A percentile compares a stretch with the other conserved stretches of the same genome.
Evolutionary conservation across 2,797 vertebrate genomes (phyloP).

Genomic region (Acipenser ruthenus): DNA sequence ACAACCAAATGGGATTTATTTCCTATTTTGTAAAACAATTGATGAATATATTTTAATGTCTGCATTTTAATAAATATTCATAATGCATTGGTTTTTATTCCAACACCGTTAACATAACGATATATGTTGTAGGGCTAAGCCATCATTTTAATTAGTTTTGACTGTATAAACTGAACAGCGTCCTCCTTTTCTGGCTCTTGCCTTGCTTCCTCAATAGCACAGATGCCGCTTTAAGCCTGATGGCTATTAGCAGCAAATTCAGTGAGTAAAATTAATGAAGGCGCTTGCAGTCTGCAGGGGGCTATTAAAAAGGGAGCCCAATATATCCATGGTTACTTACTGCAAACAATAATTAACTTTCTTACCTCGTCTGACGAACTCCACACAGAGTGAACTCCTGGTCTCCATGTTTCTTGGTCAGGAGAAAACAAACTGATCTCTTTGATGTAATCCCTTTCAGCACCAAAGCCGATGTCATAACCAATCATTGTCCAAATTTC

Average conservation of each 20-base stretch:
- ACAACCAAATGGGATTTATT: no score
- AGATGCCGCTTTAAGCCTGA: conserved; percentile 67
- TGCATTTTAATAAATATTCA: no score
- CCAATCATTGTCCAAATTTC: no score
- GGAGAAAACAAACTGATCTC: no score
- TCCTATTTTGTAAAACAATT: no score
- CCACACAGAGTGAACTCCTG: neutral
- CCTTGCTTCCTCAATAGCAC: conserved; percentile 51
- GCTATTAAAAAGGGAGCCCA: conserved; percentile 64
- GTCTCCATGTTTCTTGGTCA: no score
- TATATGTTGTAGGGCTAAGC: conserved; percentile 22
- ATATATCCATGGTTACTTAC: conserved; percentile 62
- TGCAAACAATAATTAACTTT: conserved; percentile 70
- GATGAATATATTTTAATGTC: no score
- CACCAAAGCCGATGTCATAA: no score
- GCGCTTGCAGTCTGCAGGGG: conserved; percentile 25
- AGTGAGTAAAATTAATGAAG: conserved; percentile 72
- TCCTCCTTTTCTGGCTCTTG: conserved; percentile 20
- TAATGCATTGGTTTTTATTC: no score
- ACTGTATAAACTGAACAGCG: conserved; percentile 47
- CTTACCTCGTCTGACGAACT: conserved; percentile 23
- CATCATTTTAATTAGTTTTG: conserved; percentile 62
- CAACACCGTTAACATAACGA: no score
- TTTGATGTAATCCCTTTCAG: no score
- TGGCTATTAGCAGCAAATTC: conserved; percentile 58